These are phyloP conservation scores for Platyscapa corneri DNA, from an alignment of 1,140 invertebrate species.

Conservation along the genomic window DNA sequence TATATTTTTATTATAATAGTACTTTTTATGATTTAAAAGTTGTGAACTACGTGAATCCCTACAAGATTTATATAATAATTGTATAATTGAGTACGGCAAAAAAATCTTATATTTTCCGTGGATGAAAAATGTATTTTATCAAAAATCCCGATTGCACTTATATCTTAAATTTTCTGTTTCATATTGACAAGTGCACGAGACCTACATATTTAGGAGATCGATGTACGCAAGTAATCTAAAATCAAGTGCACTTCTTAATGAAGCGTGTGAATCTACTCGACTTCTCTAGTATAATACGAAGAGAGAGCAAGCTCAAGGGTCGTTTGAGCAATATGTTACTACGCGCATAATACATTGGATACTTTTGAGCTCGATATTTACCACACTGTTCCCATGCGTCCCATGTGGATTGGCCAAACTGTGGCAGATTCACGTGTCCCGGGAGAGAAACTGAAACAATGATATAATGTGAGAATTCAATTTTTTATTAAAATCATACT, in stretches of 20 bases:
- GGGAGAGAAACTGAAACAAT: slow-evolving; percentile 58
- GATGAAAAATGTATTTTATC: too few relatives aligned
- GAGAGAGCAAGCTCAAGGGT: slow-evolving; percentile 56
- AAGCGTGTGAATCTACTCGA: slow-evolving; percentile 37
- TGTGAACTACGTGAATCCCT: too few relatives aligned
- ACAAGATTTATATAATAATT: too few relatives aligned
- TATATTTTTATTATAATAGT: too few relatives aligned
- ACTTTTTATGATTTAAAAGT: too few relatives aligned
- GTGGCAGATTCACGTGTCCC: slow-evolving; percentile 54
- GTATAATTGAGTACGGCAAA: too few relatives aligned
- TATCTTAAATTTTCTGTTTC: not conserved
- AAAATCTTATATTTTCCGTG: too few relatives aligned
- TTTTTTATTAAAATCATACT: slow-evolving; percentile 19
- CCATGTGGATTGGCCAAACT: slow-evolving; percentile 54
- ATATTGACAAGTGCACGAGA: not conserved
- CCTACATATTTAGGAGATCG: not conserved
- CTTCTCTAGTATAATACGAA: not conserved
- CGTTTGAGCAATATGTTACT: slow-evolving; percentile 69
- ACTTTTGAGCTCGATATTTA: slow-evolving; percentile 65
- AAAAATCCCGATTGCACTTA: too few relatives aligned
- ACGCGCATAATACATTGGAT: slow-evolving; percentile 59
- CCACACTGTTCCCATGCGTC: slow-evolving; percentile 68
- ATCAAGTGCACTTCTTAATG: slow-evolving; percentile 51
- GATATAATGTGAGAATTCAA: slow-evolving; percentile 72
- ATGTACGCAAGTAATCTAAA: not conserved